Evolutionary conservation across 2,113 vertebrate species (phyloP), one percentile per base, ranked within the genome.

Genomic region (Callopanchax toddi): DNA sequence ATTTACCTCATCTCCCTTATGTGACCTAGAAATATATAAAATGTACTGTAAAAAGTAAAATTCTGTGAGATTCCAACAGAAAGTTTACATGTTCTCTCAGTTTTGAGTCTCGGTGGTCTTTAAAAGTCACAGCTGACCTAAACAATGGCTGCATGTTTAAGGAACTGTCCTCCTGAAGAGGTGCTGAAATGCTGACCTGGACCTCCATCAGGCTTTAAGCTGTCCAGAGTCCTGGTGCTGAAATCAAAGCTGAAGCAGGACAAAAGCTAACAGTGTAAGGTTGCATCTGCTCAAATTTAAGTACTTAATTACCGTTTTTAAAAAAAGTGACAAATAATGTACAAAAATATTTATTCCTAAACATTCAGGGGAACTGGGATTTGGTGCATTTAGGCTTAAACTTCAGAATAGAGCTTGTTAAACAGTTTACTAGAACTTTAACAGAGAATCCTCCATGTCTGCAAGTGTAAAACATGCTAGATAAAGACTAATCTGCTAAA

Each of bases 141-240:
- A 57, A 34, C 15, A 16, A 20, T 32, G 11, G 42, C 20, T 43
- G 22, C 2, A 12, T 3, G 18, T 57, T 12, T 0, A 4, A 25
- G 66, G 74, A 84, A 74, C 87, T 82, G 69, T 81, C 68, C 60
- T n/a, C 18, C 3, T 34, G 25, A 1, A 4, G 1, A 23, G 65
- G 82, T 85, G 74, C 84, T 83, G 78, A 86, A 85, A 53, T 3
- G 8, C 32, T 62, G n/a, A 57, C 21, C 52, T 11, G 11, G 34
- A 48, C 13, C 58, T 16, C 42, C 10, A 15, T 20, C 36, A 17
- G 67, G 50, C n/a, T n/a, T 0, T 15, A 64, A 74, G 67, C 76
- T 84, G 69, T 79, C 66, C 60, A 46, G 11, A 11, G 12, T 0
- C 1, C 3, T n/a, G 56, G 83, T 79, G 71, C 85, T 83, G 73